Conservation (phyloP, 35 echinoderm and acorn worm species). For the Heliocidaris erythrogramma region DNA sequence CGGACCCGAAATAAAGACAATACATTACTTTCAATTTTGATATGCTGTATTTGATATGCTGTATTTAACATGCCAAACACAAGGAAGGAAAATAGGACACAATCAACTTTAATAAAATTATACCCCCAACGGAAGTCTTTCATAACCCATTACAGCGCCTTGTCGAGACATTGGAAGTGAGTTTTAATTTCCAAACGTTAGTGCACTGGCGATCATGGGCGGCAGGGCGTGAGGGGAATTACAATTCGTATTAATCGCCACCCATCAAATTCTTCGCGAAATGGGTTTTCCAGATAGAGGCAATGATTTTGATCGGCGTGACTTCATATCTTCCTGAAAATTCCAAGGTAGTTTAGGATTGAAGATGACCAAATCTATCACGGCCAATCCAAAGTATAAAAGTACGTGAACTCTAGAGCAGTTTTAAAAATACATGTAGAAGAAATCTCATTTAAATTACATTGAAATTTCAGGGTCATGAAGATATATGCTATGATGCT, state of each 20-base stretch:
- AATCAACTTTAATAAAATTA: neutral
- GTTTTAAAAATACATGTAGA: too few relatives aligned
- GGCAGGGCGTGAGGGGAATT: conserved; percentile 14
- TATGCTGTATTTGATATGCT: too few relatives aligned
- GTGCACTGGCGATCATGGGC: conserved; percentile 12
- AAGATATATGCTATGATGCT: too few relatives aligned
- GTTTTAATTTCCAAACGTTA: conserved; percentile 2
- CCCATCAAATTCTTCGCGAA: neutral
- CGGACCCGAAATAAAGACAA: too few relatives aligned
- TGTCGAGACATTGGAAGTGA: neutral
- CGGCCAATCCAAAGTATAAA: neutral
- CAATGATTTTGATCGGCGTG: neutral
- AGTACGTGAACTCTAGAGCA: neutral
- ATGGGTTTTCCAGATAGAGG: conserved; percentile 1
- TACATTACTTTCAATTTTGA: too few relatives aligned
- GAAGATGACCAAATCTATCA: neutral
- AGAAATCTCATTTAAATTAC: too few relatives aligned
- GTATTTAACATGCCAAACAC: too few relatives aligned
- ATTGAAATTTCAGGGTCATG: too few relatives aligned
- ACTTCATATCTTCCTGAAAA: neutral
- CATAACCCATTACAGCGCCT: neutral
- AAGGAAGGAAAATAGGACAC: neutral
- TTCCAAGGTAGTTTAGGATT: neutral
- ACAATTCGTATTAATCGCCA: conserved; percentile 29
- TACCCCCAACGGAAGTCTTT: neutral